Conservation (phyloP, 2,797 vertebrate species). For the Cryptoprocta ferox region DNA sequence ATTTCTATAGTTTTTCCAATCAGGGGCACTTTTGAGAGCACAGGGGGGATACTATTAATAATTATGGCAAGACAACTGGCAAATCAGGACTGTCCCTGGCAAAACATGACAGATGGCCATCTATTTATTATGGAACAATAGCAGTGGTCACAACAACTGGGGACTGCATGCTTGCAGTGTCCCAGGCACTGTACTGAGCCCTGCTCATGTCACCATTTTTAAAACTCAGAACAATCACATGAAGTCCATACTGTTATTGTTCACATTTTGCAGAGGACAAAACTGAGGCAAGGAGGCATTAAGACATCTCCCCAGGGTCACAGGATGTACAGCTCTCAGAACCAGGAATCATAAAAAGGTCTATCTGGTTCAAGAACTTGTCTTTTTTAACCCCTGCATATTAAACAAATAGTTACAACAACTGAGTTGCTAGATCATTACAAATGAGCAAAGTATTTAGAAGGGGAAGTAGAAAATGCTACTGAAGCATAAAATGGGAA, state of each 20-base stretch:
- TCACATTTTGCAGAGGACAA: conserved; percentile 33
- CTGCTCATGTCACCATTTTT: background rate
- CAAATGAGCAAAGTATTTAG: conserved; percentile 19
- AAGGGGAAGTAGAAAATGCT: conserved; percentile 35
- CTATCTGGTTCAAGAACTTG: conserved; percentile 11
- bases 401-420: conserved; percentile 60
- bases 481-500: conserved; percentile 47
- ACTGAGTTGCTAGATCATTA: conserved; percentile 60
- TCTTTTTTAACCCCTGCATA: conserved; percentile 20
- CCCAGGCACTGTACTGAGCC: background rate
- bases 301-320: background rate
- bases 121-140: background rate
- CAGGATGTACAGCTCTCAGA: background rate
- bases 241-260: background rate
- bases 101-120: background rate
- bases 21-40: background rate
- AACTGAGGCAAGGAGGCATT: background rate
- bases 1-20: background rate
- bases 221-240: background rate
- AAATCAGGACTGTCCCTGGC: background rate
- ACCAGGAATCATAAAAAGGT: conserved; percentile 1
- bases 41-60: background rate
- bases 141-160: background rate
- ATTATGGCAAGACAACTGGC: background rate
- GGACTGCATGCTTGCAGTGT: background rate